Conservation (phyloP, 2,797 vertebrate genomes). For the Sebastes goodei region DNA sequence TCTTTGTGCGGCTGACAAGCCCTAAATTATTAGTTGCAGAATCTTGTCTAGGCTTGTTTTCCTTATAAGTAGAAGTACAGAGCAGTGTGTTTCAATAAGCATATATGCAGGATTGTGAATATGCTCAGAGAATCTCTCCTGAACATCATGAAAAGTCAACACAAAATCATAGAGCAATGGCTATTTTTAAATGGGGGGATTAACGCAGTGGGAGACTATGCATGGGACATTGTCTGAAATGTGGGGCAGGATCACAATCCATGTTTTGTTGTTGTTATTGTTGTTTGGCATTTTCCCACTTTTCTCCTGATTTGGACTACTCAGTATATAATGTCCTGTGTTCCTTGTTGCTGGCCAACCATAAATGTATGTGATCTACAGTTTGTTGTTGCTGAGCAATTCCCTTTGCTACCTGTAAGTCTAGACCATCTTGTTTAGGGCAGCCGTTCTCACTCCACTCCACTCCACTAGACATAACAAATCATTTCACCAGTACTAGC, state of each 20-base stretch:
- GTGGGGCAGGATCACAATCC: not conserved
- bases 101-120: not conserved
- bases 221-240: not conserved
- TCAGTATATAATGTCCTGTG: not conserved
- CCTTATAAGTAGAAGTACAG: not conserved
- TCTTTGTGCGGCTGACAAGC: not conserved
- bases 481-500: not conserved
- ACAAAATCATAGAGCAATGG: not conserved
- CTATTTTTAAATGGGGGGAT: not conserved
- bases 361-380: not conserved
- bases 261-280: not conserved
- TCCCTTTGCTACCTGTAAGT: not conserved
- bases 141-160: not conserved
- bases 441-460: no score
- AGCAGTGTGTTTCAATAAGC: not conserved
- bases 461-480: no score
- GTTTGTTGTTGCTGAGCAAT: not conserved
- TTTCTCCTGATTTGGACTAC: not conserved
- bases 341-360: not conserved
- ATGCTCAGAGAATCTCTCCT: not conserved
- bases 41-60: not conserved
- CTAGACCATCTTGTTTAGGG: not conserved
- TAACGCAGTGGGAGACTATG: not conserved
- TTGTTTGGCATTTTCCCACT: not conserved
- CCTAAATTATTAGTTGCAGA: not conserved